A percentile compares a stretch with the other conserved stretches of the same genome.
Conservation (phyloP, 1,140 invertebrate species). For the Drosophila nigromelanica region DNA sequence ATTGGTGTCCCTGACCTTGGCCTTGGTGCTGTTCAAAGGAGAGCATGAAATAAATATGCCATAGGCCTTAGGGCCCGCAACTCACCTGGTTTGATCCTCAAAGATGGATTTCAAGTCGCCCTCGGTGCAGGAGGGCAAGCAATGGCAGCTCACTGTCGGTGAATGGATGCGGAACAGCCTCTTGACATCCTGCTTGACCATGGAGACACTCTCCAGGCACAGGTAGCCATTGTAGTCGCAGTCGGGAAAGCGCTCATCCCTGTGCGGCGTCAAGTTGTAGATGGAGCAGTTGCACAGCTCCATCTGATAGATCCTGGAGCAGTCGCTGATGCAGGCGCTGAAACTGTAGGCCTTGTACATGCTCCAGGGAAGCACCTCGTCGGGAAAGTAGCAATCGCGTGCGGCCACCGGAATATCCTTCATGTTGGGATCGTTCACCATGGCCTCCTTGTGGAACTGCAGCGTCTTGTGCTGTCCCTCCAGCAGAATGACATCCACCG, state of each 20-base stretch:
- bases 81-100: slow-evolving; percentile 48
- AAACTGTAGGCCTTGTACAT: slow-evolving; percentile 85
- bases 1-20: slow-evolving; percentile 8
- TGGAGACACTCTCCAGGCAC: slow-evolving; percentile 61
- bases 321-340: slow-evolving; percentile 85
- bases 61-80: neutral
- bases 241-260: slow-evolving; percentile 41
- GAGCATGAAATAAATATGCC: neutral
- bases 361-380: slow-evolving; percentile 84
- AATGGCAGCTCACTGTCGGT: slow-evolving; percentile 63
- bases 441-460: slow-evolving; percentile 56
- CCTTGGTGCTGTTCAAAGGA: neutral
- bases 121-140: slow-evolving; percentile 85
- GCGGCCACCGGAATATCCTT: slow-evolving; percentile 62
- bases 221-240: slow-evolving; percentile 56
- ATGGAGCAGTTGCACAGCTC: slow-evolving; percentile 85
- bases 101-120: slow-evolving; percentile 83
- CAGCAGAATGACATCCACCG: slow-evolving; percentile 28
- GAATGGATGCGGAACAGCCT: slow-evolving; percentile 42
- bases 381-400: slow-evolving; percentile 85
- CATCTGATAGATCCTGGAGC: slow-evolving; percentile 81
- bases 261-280: slow-evolving; percentile 48
- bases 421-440: slow-evolving; percentile 72
- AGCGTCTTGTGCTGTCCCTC: slow-evolving; percentile 58
- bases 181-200: slow-evolving; percentile 61